phyloP scores from a whole-genome alignment of 2,888 invertebrate genomes.

The Standfussiana lucernea region DNA sequence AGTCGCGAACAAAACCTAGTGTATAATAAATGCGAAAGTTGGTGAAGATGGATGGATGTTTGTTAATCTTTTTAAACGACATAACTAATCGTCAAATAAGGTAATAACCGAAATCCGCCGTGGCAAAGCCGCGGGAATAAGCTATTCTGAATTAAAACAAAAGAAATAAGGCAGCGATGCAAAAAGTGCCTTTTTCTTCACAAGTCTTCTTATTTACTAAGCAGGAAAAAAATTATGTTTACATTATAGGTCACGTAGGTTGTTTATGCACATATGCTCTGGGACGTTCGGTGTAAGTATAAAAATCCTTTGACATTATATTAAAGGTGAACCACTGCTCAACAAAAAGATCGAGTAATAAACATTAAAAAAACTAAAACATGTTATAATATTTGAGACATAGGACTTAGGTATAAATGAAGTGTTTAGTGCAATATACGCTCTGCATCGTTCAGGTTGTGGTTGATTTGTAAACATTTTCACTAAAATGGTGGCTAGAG shows the following conservation, averaged over 20 bases:
- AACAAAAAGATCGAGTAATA: background rate
- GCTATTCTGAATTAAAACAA: background rate
- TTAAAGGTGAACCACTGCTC: background rate
- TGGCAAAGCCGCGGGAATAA: background rate
- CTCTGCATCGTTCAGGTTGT: background rate
- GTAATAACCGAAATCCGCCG: background rate
- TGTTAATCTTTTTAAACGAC: background rate
- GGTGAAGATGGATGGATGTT: background rate
- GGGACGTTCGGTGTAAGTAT: background rate
- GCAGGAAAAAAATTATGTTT: background rate
- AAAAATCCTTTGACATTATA: background rate
- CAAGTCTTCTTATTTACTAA: background rate
- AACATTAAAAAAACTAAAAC: background rate
- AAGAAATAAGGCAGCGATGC: background rate
- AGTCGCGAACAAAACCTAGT: no score
- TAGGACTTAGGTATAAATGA: conserved; percentile 19
- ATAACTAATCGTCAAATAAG: no score
- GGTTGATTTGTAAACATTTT: background rate
- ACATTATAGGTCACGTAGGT: background rate
- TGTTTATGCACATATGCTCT: background rate
- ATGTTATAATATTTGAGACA: no score
- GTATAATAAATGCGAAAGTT: background rate
- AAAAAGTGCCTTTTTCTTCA: background rate
- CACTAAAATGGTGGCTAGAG: conserved; percentile 31
- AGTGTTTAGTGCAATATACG: background rate